Base-by-base conservation (phyloP, 2,888 invertebrate species). In the Dolichopus griseipennis region DNA sequence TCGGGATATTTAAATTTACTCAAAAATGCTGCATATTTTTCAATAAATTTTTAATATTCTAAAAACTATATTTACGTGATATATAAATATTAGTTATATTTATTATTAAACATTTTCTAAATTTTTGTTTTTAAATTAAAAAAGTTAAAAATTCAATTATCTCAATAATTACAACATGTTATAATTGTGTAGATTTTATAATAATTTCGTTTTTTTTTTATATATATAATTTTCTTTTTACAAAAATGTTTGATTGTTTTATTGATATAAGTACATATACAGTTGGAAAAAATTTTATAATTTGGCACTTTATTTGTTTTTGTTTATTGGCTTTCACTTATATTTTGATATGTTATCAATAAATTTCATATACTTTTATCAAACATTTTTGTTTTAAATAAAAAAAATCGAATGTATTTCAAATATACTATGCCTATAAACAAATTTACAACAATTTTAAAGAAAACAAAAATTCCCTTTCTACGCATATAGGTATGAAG, bases 401-500 rank as follows among this genome's bases (percentile, higher is more conserved):
- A 27, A 2, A 18, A 33, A 15, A 64, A 64, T 64, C 33, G 34
- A 64, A 27, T n/a, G 15, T 27, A 27, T 41, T 41, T 41, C 41
- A 41, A 41, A 41, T 27, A 27, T 27, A 27, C 27, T 37, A 18
- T 52, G 18, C 52, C 52, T 52, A 52, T 27, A 27, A 27, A 27
- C 2, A 37, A 15, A 12, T 52, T 18, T 15, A 52, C 15, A 15
- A 52, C 18, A 52, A 15, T 12, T 18, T 52, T 52, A 52, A 52
- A 18, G 18, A 52, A 12, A 18, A 12, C 52, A 52, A 15, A 52
- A 52, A 52, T 52, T 52, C 52, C 52, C 52, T 52, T 64, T 34
- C 20, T n/a, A 61, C 70, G 66, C 69, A 71, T 63, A 70, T 74
- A 77, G 76, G 76, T 75, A 86, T 86, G 86, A 85, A 85, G 85